Percentiles rank a stretch among this genome's conserved stretches.
Evolutionary conservation across 2,888 invertebrate species (phyloP).

Genomic region (Agonopterix arenella): DNA sequence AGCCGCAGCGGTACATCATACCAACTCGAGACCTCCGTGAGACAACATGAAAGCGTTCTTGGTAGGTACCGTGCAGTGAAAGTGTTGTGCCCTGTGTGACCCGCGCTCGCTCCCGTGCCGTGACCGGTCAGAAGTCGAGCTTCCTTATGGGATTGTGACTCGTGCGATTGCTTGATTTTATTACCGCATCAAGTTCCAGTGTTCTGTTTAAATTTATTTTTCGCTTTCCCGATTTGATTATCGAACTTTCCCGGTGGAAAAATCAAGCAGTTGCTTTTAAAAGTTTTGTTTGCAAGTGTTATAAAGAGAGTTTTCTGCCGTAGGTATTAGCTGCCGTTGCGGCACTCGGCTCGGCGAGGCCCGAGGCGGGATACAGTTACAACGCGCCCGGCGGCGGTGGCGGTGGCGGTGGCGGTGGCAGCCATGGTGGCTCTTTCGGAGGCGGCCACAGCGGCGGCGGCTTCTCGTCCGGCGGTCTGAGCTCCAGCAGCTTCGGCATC

Average conservation of each 20-base stretch:
- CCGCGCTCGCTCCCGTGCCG: conserved; percentile 33
- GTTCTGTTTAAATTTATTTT: not conserved
- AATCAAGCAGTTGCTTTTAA: conserved; percentile 31
- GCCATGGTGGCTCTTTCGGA: conserved; percentile 33
- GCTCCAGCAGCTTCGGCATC: conserved; percentile 56
- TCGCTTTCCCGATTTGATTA: not conserved
- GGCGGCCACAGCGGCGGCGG: conserved; percentile 42
- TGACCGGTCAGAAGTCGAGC: conserved; percentile 33
- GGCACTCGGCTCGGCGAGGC: conserved; percentile 76
- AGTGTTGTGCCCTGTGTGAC: conserved; percentile 70
- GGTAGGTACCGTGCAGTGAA: conserved; percentile 73
- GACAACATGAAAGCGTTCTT: conserved; percentile 76
- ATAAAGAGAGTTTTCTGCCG: conserved; percentile 29
- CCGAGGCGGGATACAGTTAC: conserved; percentile 80
- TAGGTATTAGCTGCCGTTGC: conserved; percentile 75
- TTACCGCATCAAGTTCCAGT: conserved; percentile 16
- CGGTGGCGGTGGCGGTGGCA: conserved; percentile 36
- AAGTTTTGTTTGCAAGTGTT: conserved; percentile 21
- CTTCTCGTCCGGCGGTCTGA: conserved; percentile 47
- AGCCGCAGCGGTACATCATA: conserved; percentile 64
- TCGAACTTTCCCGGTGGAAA: conserved; percentile 12
- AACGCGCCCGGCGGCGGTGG: conserved; percentile 65
- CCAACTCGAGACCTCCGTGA: conserved; percentile 70
- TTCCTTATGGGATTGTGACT: conserved; percentile 53
- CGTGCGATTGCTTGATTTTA: conserved; percentile 44